phyloP scores from a whole-genome alignment of 2,113 vertebrate genomes.

The Cebus imitator region DNA sequence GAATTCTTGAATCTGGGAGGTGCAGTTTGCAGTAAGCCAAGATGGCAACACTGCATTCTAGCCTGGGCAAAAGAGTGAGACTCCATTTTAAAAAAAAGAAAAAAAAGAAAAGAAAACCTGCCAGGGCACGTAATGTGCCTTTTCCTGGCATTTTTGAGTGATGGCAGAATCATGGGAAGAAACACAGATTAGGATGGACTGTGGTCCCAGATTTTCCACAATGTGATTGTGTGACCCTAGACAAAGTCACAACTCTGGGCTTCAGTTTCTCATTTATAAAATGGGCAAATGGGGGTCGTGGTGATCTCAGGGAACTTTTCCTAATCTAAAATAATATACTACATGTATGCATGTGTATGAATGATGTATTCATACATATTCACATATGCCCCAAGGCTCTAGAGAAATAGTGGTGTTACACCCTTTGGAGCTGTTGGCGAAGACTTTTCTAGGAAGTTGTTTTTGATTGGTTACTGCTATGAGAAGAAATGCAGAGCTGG shows the following conservation, averaged over 20 bases:
- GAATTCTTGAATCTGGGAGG: no score
- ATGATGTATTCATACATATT: background rate
- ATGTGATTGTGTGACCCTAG: background rate
- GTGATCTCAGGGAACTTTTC: background rate
- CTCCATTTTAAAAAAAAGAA: no score
- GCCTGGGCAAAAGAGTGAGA: no score
- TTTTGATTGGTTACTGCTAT: background rate
- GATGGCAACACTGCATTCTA: no score
- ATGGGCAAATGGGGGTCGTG: rapidly evolving
- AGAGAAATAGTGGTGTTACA: background rate
- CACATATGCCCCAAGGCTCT: background rate
- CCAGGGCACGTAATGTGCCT: background rate
- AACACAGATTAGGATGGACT: background rate
- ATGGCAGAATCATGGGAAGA: background rate
- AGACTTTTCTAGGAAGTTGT: background rate
- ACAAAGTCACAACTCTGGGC: background rate
- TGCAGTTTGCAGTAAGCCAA: no score
- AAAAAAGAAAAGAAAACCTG: background rate
- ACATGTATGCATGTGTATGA: no score
- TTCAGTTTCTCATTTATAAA: background rate
- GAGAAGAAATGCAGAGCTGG: background rate
- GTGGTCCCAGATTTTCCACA: background rate
- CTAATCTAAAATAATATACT: background rate
- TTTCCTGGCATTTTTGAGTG: background rate
- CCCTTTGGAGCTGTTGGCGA: background rate